Percentiles rank a stretch among this genome's conserved stretches.
phyloP scores from a whole-genome alignment of 2,113 vertebrate genomes.

The Protobothrops mucrosquamatus region DNA sequence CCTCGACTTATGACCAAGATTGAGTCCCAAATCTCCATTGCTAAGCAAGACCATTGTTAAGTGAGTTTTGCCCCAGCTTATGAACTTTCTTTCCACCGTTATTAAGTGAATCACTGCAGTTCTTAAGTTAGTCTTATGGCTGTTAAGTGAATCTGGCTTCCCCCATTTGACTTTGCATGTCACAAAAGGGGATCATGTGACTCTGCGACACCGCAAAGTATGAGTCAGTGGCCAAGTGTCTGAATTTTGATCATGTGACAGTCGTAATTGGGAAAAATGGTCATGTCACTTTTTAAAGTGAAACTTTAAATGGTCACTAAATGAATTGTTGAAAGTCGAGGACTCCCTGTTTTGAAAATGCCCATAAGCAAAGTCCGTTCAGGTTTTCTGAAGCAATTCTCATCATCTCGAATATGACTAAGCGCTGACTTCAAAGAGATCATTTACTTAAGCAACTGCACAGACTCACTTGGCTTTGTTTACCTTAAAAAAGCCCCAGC shows the following conservation, averaged over 20 bases:
- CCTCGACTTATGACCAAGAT: too few species aligned
- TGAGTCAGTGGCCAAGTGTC: neutral
- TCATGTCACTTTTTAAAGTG: neutral
- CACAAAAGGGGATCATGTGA: neutral
- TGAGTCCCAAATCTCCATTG: too few species aligned
- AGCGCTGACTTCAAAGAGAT: rapidly evolving
- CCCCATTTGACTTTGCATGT: too few species aligned
- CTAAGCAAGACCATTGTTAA: neutral
- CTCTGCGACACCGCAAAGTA: neutral
- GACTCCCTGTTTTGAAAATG: neutral
- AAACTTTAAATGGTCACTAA: neutral
- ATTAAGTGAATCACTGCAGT: neutral
- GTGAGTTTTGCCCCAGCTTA: conserved; percentile 1
- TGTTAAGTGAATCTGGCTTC: too few species aligned
- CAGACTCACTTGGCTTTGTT: neutral
- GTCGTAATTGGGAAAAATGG: neutral
- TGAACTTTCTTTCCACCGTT: conserved; percentile 28
- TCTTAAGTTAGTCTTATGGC: too few species aligned
- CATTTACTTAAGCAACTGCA: neutral
- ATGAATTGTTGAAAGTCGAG: neutral
- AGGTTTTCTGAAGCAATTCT: rapidly evolving
- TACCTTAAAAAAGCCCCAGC: neutral
- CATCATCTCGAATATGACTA: neutral
- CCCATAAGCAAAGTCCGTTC: neutral
- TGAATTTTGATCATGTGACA: neutral